A percentile compares a stretch with the other conserved stretches of the same genome.
Conservation (phyloP, 1,140 invertebrate genomes). For the Procambarus clarkii region DNA sequence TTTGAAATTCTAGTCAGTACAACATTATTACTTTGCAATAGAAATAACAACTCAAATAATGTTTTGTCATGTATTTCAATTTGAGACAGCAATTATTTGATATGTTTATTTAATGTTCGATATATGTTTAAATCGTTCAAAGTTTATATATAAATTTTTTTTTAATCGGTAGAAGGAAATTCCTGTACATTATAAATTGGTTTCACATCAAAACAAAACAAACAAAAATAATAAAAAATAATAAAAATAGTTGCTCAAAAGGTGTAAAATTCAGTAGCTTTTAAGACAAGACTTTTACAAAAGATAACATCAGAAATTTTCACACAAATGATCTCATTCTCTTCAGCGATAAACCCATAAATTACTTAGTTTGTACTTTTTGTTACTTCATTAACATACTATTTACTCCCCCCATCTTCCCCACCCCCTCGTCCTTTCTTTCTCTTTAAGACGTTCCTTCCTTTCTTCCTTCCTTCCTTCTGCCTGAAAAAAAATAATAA, state of each 20-base stretch:
- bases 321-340: constrained; percentile 58
- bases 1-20: constrained; percentile 68
- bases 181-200: not conserved
- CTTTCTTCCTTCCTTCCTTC: constrained; percentile 49
- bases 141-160: constrained; percentile 59
- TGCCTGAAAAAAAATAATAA: constrained; percentile 40
- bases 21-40: constrained; percentile 63
- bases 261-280: constrained; percentile 15
- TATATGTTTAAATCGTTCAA: constrained; percentile 57
- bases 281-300: constrained; percentile 11
- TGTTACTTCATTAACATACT: constrained; percentile 22
- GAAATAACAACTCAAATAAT: constrained; percentile 51
- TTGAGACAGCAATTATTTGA: constrained; percentile 27
- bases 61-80: constrained; percentile 49
- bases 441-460: not conserved
- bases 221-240: not conserved
- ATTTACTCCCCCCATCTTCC: not conserved
- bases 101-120: constrained; percentile 44
- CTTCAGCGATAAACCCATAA: constrained; percentile 33
- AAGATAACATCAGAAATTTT: no score
- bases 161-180: constrained; percentile 57
- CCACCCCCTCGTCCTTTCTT: no score
- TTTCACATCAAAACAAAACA: not conserved
- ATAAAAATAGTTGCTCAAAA: constrained; percentile 38
- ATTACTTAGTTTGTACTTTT: constrained; percentile 13